Evolutionary conservation across 2,888 invertebrate genomes (phyloP).

Genomic region (Zaprionus bogoriensis): DNA sequence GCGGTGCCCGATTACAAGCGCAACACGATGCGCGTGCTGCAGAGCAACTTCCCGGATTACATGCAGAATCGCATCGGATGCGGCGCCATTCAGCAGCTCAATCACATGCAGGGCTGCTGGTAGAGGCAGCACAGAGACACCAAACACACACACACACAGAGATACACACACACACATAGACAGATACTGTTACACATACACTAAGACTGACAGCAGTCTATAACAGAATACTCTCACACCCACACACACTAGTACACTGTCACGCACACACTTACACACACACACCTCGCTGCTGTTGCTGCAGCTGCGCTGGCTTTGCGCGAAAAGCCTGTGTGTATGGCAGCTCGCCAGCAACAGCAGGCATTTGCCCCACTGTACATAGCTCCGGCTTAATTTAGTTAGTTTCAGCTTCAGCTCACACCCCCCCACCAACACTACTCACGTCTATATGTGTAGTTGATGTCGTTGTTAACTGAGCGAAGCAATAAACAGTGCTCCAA

Average conservation of each 20-base stretch:
- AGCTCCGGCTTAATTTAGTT: background rate
- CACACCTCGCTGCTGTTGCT: slow-evolving; percentile 11
- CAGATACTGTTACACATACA: slow-evolving; percentile 8
- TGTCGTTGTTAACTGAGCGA: slow-evolving; percentile 54
- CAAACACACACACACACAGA: slow-evolving; percentile 11
- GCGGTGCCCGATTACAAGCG: slow-evolving; percentile 85
- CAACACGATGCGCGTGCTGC: slow-evolving; percentile 85
- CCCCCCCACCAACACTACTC: background rate
- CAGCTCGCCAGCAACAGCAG: slow-evolving; percentile 26
- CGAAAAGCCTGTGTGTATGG: slow-evolving; percentile 46
- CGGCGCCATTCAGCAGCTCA: slow-evolving; percentile 85
- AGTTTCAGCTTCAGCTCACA: background rate
- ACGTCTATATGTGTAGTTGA: slow-evolving; percentile 16
- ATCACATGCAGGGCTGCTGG: slow-evolving; percentile 81
- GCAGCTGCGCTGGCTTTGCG: slow-evolving; percentile 46
- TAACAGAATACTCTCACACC: too few relatives aligned
- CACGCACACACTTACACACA: background rate
- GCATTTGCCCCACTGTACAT: background rate
- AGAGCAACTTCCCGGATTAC: slow-evolving; percentile 87
- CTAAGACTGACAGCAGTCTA: too few relatives aligned
- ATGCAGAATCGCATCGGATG: slow-evolving; percentile 86
- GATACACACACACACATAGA: slow-evolving; percentile 8
- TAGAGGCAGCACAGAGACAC: slow-evolving; percentile 35
- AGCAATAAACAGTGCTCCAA: slow-evolving; percentile 57
- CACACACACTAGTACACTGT: background rate